A percentile compares a stretch with the other conserved stretches of the same genome.
Conservation (phyloP, 1,140 invertebrate species). For the Penaeus chinensis region DNA sequence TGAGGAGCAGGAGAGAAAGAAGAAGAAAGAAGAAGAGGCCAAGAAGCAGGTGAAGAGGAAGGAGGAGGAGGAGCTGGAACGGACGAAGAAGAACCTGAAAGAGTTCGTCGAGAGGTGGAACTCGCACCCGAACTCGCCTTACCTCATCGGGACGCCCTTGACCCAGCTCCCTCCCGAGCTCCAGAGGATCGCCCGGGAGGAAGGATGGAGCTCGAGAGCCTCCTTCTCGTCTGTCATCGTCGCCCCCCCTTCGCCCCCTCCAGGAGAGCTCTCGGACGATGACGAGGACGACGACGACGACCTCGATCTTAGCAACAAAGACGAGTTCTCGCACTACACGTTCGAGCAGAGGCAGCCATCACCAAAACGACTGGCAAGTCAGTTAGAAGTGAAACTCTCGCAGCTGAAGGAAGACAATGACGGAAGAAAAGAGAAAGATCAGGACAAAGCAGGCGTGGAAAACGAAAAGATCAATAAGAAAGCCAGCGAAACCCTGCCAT, state of each 20-base stretch:
- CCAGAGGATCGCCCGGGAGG: constrained; percentile 7
- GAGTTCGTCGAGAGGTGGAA: constrained; percentile 89
- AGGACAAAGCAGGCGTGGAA: constrained; percentile 3
- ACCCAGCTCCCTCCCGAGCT: constrained; percentile 66
- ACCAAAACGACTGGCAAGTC: constrained; percentile 22
- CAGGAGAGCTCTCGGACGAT: constrained; percentile 71
- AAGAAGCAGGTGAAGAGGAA: not conserved
- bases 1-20: not conserved
- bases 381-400: constrained; percentile 32
- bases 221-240: constrained; percentile 72
- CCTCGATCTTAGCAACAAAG: constrained; percentile 12
- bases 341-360: constrained; percentile 26
- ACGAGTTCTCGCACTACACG: constrained; percentile 38
- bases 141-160: constrained; percentile 76
- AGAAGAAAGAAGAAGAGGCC: constrained; percentile 4
- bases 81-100: constrained; percentile 86
- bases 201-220: constrained; percentile 34
- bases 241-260: constrained; percentile 80
- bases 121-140: constrained; percentile 85
- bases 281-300: constrained; percentile 69
- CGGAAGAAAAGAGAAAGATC: constrained; percentile 56
- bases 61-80: constrained; percentile 75
- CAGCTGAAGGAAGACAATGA: constrained; percentile 66
- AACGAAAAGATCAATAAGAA: constrained; percentile 3
- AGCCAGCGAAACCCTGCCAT: not conserved